Conservation (phyloP, 2,797 vertebrate species). For the Oceanodroma leucorhoa region DNA sequence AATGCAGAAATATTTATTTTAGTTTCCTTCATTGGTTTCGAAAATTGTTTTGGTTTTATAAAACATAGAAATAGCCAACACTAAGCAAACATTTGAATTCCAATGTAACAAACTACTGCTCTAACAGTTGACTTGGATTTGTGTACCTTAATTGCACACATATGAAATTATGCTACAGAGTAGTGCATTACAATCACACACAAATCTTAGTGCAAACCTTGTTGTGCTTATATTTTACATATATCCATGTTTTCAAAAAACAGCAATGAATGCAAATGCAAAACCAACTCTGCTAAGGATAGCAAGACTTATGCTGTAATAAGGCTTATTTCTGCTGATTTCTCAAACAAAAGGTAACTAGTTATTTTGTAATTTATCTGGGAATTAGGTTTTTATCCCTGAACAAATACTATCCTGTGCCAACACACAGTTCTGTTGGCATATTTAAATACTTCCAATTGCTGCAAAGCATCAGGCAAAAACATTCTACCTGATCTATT, state of each 20-base stretch:
- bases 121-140: constrained; percentile 63
- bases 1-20: constrained; percentile 85
- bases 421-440: not conserved
- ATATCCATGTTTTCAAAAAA: constrained; percentile 57
- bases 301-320: constrained; percentile 31
- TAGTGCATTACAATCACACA: constrained; percentile 78
- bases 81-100: constrained; percentile 79
- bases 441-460: constrained; percentile 47
- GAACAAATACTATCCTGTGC: constrained; percentile 28
- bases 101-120: constrained; percentile 74
- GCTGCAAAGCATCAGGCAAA: constrained; percentile 56
- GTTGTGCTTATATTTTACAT: constrained; percentile 76
- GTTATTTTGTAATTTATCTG: not conserved
- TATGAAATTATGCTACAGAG: constrained; percentile 75
- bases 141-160: constrained; percentile 70
- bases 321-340: constrained; percentile 63
- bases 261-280: constrained; percentile 62
- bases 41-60: constrained; percentile 83
- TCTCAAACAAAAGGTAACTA: constrained; percentile 52
- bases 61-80: constrained; percentile 83
- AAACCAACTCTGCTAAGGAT: constrained; percentile 60
- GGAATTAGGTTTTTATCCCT: constrained; percentile 22
- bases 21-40: constrained; percentile 82
- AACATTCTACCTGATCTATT: constrained; percentile 45
- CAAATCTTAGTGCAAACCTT: constrained; percentile 77